Evolutionary conservation across 2,888 invertebrate genomes (phyloP).

Genomic region (Leucoptera coffeella): DNA sequence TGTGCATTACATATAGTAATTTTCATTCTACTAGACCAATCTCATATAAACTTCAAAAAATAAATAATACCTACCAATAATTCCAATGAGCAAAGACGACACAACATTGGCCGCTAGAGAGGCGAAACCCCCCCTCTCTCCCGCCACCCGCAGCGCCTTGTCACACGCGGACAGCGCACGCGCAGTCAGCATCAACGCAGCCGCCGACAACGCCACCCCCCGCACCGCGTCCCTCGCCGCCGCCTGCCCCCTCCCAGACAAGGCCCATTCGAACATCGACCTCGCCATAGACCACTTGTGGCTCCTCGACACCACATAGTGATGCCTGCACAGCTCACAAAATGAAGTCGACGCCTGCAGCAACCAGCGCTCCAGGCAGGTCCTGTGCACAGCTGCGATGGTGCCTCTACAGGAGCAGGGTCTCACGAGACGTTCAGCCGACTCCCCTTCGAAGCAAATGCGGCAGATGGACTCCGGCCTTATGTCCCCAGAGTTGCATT

Average conservation of each 20-base stretch:
- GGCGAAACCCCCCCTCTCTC: conserved; percentile 24
- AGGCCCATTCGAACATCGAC: conserved; percentile 29
- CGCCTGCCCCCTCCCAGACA: conserved; percentile 32
- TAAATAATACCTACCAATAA: conserved; percentile 19
- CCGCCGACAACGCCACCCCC: conserved; percentile 29
- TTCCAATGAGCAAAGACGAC: conserved; percentile 36
- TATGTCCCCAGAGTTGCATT: too few species aligned
- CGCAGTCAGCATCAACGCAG: conserved; percentile 35
- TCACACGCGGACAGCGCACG: conserved; percentile 44
- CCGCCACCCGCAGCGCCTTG: conserved; percentile 35
- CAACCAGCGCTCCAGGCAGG: conserved; percentile 44
- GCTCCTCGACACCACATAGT: conserved; percentile 34
- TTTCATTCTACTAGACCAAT: neutral
- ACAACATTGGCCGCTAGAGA: conserved; percentile 38
- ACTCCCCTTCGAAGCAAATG: conserved; percentile 43
- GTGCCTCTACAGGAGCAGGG: conserved; percentile 43
- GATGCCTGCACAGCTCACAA: conserved; percentile 43
- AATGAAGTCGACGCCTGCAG: conserved; percentile 40
- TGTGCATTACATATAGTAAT: too few species aligned
- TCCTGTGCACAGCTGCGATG: conserved; percentile 40
- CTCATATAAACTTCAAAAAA: neutral
- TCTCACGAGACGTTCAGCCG: conserved; percentile 36
- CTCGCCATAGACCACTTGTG: conserved; percentile 45
- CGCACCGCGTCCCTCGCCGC: conserved; percentile 34
- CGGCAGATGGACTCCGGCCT: conserved; percentile 36